Conservation (phyloP, 2,113 vertebrate species). For the Sapajus apella region DNA sequence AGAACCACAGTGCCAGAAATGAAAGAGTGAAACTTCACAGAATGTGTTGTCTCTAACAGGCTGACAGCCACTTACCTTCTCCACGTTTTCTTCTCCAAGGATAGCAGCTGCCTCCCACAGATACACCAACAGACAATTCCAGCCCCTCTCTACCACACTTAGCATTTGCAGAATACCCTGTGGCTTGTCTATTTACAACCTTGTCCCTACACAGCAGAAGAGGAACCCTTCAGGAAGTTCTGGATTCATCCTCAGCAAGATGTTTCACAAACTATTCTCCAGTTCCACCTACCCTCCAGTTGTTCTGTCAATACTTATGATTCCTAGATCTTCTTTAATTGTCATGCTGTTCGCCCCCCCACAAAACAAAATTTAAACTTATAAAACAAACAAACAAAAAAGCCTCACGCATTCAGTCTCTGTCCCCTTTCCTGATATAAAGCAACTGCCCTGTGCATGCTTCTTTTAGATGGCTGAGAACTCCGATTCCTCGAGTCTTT, state of each 20-base stretch:
- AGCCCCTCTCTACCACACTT: neutral
- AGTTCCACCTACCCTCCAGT: neutral
- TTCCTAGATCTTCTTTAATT: neutral
- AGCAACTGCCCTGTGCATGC: neutral
- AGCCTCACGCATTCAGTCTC: neutral
- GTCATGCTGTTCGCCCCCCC: neutral
- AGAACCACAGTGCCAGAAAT: constrained; percentile 41
- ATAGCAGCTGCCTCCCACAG: constrained; percentile 23
- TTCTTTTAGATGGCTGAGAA: neutral
- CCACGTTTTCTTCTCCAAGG: constrained; percentile 48
- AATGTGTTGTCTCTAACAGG: constrained; percentile 41
- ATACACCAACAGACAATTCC: neutral
- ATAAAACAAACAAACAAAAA: neutral
- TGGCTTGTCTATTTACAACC: constrained; percentile 41
- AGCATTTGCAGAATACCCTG: neutral
- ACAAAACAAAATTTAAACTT: neutral
- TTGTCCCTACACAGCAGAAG: neutral
- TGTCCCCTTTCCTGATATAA: neutral
- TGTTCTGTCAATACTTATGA: neutral
- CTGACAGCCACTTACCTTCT: constrained; percentile 38
- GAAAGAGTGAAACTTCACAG: constrained; percentile 51
- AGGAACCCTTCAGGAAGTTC: constrained; percentile 25
- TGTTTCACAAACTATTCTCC: neutral
- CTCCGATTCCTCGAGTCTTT: neutral
- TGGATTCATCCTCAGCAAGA: neutral